Evolutionary conservation across 1,140 invertebrate genomes (phyloP).

Genomic region (Heliconius hewitsoni): DNA sequence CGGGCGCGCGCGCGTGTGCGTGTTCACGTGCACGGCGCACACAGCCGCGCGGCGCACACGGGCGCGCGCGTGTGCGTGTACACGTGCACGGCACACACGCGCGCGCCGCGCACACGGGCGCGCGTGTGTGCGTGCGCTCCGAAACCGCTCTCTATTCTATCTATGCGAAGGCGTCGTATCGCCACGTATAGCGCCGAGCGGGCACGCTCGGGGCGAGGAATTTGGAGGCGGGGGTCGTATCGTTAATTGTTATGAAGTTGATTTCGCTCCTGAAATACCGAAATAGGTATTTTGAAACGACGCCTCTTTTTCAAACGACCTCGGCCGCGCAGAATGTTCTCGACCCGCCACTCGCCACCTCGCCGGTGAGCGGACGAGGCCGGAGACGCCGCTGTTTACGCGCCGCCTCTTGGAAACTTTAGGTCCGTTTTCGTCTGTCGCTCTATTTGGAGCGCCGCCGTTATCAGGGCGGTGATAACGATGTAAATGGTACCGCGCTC

Average conservation of each 20-base stretch:
- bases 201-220: constrained; percentile 79
- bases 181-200: constrained; percentile 68
- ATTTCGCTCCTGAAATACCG: constrained; percentile 80
- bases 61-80: constrained; percentile 37
- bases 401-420: constrained; percentile 32
- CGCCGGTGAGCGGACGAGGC: constrained; percentile 43
- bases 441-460: constrained; percentile 47
- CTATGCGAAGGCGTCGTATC: constrained; percentile 80
- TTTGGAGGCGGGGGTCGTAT: constrained; percentile 81
- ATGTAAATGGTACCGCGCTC: constrained; percentile 47
- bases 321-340: constrained; percentile 30
- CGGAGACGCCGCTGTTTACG: constrained; percentile 18
- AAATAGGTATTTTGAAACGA: constrained; percentile 80
- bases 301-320: constrained; percentile 56
- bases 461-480: constrained; percentile 74
- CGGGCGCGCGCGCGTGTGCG: constrained; percentile 70
- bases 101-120: neutral
- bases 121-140: constrained; percentile 72
- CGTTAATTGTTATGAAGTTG: constrained; percentile 82
- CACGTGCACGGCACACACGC: constrained; percentile 69
- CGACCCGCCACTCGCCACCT: constrained; percentile 37
- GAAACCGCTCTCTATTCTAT: constrained; percentile 81
- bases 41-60: constrained; percentile 33
- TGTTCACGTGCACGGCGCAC: constrained; percentile 59
- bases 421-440: constrained; percentile 42